phyloP scores from a whole-genome alignment of 2,888 invertebrate genomes.

The Metallyticus violacea region DNA sequence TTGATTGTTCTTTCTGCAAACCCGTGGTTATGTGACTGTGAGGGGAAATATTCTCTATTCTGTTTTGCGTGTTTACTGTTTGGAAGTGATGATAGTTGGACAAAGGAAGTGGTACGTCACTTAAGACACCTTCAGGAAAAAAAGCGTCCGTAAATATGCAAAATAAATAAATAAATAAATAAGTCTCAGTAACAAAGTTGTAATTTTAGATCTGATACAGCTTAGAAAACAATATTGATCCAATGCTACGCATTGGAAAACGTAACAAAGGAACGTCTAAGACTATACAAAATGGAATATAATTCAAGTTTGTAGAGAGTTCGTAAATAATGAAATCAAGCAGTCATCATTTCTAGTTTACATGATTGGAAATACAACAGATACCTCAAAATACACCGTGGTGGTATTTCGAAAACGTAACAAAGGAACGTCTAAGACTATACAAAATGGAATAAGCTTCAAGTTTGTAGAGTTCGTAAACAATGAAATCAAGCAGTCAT shows the following conservation, averaged over 20 bases:
- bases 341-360: neutral
- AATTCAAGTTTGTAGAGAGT: neutral
- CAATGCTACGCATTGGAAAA: neutral
- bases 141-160: neutral
- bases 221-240: neutral
- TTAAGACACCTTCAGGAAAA: neutral
- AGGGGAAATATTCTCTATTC: neutral
- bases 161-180: neutral
- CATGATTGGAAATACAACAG: neutral
- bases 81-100: neutral
- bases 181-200: neutral
- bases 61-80: neutral
- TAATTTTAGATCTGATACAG: neutral
- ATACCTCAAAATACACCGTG: no score
- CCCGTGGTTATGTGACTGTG: slow-evolving; percentile 11
- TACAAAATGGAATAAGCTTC: neutral
- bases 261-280: neutral
- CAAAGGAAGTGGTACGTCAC: neutral
- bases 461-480: neutral
- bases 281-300: neutral
- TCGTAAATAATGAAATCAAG: neutral
- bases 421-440: neutral
- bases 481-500: neutral
- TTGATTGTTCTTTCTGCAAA: neutral
- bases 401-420: neutral